phyloP scores from a whole-genome alignment of 1,140 invertebrate genomes.

The Oncopeltus fasciatus region DNA sequence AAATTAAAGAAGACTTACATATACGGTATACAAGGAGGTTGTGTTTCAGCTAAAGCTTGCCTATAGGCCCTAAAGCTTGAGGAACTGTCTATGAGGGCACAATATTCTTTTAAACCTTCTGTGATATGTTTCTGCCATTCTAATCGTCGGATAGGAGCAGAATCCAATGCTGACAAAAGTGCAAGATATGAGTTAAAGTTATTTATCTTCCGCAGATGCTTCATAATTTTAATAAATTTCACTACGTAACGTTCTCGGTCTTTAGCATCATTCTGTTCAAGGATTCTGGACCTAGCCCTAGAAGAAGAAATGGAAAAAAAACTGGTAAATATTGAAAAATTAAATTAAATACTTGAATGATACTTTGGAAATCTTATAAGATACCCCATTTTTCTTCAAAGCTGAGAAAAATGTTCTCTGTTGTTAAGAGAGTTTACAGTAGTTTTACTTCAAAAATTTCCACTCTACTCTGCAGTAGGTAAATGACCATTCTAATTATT shows the following conservation, averaged over 20 bases:
- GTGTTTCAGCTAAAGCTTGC: conserved; percentile 80
- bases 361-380: too few relatives aligned
- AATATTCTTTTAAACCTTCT: conserved; percentile 86
- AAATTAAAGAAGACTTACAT: conserved; percentile 52
- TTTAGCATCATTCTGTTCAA: conserved; percentile 70
- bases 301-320: too few relatives aligned
- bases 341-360: too few relatives aligned
- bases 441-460: too few relatives aligned
- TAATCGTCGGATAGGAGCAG: conserved; percentile 81
- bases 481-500: too few relatives aligned
- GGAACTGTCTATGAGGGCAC: conserved; percentile 87
- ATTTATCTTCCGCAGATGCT: conserved; percentile 87
- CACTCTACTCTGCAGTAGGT: too few relatives aligned
- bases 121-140: conserved; percentile 90
- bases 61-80: conserved; percentile 91
- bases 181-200: conserved; percentile 99
- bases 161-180: conserved; percentile 88
- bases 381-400: too few relatives aligned
- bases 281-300: conserved; percentile 61
- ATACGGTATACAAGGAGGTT: conserved; percentile 95
- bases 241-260: conserved; percentile 91
- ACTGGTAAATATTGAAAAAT: too few relatives aligned
- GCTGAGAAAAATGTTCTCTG: too few relatives aligned
- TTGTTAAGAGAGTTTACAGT: too few relatives aligned
- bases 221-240: conserved; percentile 99